Conservation (phyloP, 2,797 vertebrate species). For the Glossophaga mutica region DNA sequence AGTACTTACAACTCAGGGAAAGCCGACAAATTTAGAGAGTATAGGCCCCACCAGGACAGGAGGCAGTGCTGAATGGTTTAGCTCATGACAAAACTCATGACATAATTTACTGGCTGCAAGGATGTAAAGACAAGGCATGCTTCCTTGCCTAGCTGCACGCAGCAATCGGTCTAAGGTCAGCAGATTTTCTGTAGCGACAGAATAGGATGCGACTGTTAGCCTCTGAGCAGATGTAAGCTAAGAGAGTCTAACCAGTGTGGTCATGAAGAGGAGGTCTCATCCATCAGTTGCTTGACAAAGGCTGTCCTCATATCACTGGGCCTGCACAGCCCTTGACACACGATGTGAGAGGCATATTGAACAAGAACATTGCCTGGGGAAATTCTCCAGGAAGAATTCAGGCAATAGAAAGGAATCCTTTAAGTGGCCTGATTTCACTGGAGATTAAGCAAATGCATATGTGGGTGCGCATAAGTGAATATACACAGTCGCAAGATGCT, state of each 20-base stretch:
- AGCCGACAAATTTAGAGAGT: background rate
- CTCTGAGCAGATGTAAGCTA: conserved; percentile 21
- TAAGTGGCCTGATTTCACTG: conserved; percentile 19
- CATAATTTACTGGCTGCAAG: background rate
- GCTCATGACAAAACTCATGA: background rate
- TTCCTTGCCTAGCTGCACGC: background rate
- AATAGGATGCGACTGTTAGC: background rate
- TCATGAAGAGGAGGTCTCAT: conserved; percentile 14
- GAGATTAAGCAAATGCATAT: conserved; percentile 29
- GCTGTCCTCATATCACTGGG: conserved; percentile 5
- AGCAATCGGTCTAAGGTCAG: conserved; percentile 17
- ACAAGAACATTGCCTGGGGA: conserved; percentile 49
- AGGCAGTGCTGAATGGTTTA: background rate
- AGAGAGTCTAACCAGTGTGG: conserved; percentile 8
- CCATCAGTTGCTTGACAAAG: conserved; percentile 4
- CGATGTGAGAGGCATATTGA: background rate
- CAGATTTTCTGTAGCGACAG: conserved; percentile 31
- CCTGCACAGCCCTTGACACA: background rate
- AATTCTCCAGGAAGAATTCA: conserved; percentile 14
- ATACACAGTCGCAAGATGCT: background rate
- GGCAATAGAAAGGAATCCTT: conserved; percentile 49
- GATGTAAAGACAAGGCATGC: background rate
- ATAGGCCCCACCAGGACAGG: background rate
- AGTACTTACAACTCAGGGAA: background rate
- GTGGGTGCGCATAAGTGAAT: background rate